Percentiles rank a stretch among this genome's conserved stretches.
Evolutionary conservation across 1,140 invertebrate genomes (phyloP).

Genomic region (Chrysopa pallens): DNA sequence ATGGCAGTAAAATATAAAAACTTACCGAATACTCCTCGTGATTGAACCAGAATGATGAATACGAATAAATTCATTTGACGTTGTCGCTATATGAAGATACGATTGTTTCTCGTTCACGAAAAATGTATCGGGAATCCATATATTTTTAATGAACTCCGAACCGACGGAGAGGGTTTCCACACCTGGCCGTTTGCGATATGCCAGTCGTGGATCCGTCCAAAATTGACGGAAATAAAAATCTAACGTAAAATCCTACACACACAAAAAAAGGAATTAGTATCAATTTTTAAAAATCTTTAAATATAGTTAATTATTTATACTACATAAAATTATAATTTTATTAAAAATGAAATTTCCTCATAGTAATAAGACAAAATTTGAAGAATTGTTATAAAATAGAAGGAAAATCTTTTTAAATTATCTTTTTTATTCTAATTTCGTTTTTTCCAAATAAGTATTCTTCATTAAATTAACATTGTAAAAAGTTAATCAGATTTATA

Average conservation of each 20-base stretch:
- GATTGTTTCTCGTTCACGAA: constrained; percentile 98
- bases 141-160: constrained; percentile 90
- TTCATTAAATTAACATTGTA: too few species aligned
- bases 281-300: too few species aligned
- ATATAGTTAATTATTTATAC: too few species aligned
- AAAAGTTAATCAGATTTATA: too few species aligned
- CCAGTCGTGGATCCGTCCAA: constrained; percentile 89
- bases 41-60: constrained; percentile 89
- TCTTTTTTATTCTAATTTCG: too few species aligned
- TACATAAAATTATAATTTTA: too few species aligned
- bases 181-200: constrained; percentile 69
- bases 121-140: constrained; percentile 97
- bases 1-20: constrained; percentile 10
- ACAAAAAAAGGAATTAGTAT: background rate
- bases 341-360: too few species aligned
- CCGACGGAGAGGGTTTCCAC: constrained; percentile 80
- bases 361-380: too few species aligned
- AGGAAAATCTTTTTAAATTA: too few species aligned
- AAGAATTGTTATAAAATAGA: too few species aligned
- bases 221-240: constrained; percentile 98
- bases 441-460: too few species aligned
- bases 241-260: constrained; percentile 81
- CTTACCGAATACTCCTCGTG: constrained; percentile 87
- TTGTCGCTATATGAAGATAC: constrained; percentile 95
- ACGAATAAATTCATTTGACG: constrained; percentile 91